Base-by-base conservation (phyloP, 2,797 vertebrate species). In the Triplophysa yarkandensis region DNA sequence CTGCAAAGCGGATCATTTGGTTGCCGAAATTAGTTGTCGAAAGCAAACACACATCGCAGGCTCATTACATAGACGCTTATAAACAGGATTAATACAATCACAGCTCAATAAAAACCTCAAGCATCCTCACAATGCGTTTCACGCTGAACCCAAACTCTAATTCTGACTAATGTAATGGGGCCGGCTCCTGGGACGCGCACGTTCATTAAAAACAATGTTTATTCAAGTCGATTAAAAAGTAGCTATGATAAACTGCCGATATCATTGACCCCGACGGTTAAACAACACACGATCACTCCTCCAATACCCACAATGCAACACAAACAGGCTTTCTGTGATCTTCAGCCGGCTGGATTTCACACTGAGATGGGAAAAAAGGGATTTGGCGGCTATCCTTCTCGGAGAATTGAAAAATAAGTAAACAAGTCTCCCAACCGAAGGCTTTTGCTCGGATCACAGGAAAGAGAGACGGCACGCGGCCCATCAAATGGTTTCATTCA, bases 61-160 rank as follows among this genome's bases (percentile, higher is more conserved):
- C 67, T 81, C 79, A 79, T 83, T 83, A 81, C 61, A 57, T 74
- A 74, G 76, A 81, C 64, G 68, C 62, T 75, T 76, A 79, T 79
- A 81, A 77, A 81, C 76, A 74, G 76, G 79, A 83, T 79, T 83
- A 83, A 81, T 76, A 64, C 77, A 79, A 83, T 83, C 78, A 75
- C 50, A 78, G 69, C 74, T 79, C 68, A 71, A 83, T 81, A 74
- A 74, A 77, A 82, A 65, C 64, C 58, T 60, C 65, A 67, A 80
- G 77, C 76, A 65, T 32, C 68, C 68, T 63, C 70, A 16, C 69
- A 71, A 62, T 71, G 44, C 52, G 71, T 52, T 62, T 77, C 58
- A 76, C 77, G 78, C 68, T 78, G 69, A 78, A 72, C 68, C 78
- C 63, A 78, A 76, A 82, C 76, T 71, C 72, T 71, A 74, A 80